A percentile compares a stretch with the other conserved stretches of the same genome.
phyloP scores from a whole-genome alignment of 2,113 vertebrate genomes.

The Aythya baeri region DNA sequence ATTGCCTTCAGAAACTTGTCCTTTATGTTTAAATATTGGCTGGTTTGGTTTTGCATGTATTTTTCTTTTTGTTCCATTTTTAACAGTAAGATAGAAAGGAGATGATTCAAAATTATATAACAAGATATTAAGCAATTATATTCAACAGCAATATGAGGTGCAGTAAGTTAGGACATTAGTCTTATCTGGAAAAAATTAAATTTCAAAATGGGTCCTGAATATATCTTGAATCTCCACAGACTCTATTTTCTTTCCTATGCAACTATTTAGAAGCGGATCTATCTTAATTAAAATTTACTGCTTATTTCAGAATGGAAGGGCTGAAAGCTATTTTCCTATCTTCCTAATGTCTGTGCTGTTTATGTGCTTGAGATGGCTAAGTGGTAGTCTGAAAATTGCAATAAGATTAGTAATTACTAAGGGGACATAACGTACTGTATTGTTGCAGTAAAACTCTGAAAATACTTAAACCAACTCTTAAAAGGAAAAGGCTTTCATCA shows the following conservation, averaged over 20 bases:
- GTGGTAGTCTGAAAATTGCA: constrained; percentile 54
- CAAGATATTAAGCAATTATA: neutral
- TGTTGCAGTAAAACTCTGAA: neutral
- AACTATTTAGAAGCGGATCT: neutral
- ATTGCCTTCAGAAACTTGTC: neutral
- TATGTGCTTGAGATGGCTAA: constrained; percentile 45
- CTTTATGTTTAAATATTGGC: neutral
- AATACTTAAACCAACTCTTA: neutral
- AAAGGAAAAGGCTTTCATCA: neutral
- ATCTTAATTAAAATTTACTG: constrained; percentile 61
- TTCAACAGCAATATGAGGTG: neutral
- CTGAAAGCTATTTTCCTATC: constrained; percentile 34
- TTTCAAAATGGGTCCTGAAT: neutral
- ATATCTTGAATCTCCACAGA: neutral
- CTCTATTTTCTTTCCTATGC: neutral
- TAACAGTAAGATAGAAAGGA: neutral
- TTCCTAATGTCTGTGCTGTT: constrained; percentile 39
- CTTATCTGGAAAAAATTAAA: neutral
- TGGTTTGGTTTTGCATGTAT: neutral
- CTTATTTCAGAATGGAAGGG: constrained; percentile 27
- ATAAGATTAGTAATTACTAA: constrained; percentile 47
- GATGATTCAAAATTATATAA: neutral
- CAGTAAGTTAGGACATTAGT: constrained; percentile 5
- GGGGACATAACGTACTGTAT: constrained; percentile 20
- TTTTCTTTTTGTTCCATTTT: neutral